phyloP scores from a whole-genome alignment of 2,113 vertebrate species.

The Empidonax alnorum region DNA sequence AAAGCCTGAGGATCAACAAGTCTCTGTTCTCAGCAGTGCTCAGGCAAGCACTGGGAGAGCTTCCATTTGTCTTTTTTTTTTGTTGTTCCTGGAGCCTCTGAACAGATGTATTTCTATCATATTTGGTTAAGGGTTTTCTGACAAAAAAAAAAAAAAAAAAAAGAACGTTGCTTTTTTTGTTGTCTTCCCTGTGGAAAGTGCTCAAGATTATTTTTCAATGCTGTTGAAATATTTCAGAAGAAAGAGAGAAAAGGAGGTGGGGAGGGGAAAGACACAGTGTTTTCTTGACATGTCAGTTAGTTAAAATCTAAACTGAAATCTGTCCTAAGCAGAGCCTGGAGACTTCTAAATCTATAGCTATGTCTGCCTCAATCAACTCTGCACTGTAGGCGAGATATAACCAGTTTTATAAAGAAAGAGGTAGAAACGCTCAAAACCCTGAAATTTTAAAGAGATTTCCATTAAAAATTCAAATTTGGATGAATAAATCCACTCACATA shows the following conservation, averaged over 20 bases:
- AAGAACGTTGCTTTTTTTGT: background rate
- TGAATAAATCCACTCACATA: background rate
- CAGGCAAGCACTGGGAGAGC: background rate
- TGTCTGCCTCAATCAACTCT: background rate
- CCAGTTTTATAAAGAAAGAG: background rate
- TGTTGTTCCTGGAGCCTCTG: background rate
- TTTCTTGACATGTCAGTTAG: constrained; percentile 13
- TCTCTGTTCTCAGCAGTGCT: constrained; percentile 61
- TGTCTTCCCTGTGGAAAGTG: background rate
- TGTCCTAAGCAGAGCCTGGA: constrained; percentile 35
- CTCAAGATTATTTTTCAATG: constrained; percentile 11
- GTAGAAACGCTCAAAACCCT: background rate
- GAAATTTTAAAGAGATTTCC: constrained; percentile 45
- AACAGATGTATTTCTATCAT: constrained; percentile 44
- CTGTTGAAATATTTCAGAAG: constrained; percentile 24
- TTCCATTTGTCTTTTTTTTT: constrained; percentile 34
- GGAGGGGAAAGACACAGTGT: background rate
- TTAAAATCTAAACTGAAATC: constrained; percentile 52
- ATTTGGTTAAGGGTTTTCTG: constrained; percentile 27
- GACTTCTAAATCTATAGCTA: background rate
- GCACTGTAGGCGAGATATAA: background rate
- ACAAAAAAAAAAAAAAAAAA: background rate
- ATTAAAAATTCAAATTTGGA: constrained; percentile 57
- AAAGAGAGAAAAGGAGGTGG: background rate
- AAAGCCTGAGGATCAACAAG: constrained; percentile 66